Conservation (phyloP, 2,888 invertebrate genomes). For the Peribatodes rhomboidaria region DNA sequence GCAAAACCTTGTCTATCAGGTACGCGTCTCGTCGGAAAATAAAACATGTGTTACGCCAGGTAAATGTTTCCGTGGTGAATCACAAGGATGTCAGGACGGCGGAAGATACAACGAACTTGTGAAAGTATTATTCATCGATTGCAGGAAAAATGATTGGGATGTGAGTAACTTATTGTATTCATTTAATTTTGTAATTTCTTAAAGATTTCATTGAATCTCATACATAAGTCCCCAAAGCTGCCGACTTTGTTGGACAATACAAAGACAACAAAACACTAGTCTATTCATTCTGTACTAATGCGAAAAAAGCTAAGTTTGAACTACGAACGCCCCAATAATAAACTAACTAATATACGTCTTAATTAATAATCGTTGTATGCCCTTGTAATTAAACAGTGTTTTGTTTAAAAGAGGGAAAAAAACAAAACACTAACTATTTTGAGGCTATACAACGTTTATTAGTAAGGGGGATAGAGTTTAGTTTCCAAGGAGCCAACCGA, state of each 20-base stretch:
- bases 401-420: too few relatives aligned
- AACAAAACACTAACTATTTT: too few relatives aligned
- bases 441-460: too few relatives aligned
- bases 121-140: conserved; percentile 16
- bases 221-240: background rate
- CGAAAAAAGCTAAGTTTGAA: too few relatives aligned
- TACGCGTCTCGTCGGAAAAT: background rate
- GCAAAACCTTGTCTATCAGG: conserved; percentile 7
- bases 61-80: conserved; percentile 24
- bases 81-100: conserved; percentile 26
- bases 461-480: background rate
- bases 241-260: too few relatives aligned
- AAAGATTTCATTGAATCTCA: background rate
- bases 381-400: too few relatives aligned
- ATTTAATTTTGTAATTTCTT: background rate
- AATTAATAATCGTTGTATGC: too few relatives aligned
- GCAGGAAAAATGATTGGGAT: conserved; percentile 29
- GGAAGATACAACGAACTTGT: conserved; percentile 28
- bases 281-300: too few relatives aligned
- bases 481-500: background rate
- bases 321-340: too few relatives aligned
- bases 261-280: too few relatives aligned
- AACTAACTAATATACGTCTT: too few relatives aligned
- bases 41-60: conserved; percentile 20
- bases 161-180: conserved; percentile 9